Percentiles rank a stretch among this genome's conserved stretches.
phyloP scores from a whole-genome alignment of 2,888 invertebrate species.

The Scaptomyza tumidula region DNA sequence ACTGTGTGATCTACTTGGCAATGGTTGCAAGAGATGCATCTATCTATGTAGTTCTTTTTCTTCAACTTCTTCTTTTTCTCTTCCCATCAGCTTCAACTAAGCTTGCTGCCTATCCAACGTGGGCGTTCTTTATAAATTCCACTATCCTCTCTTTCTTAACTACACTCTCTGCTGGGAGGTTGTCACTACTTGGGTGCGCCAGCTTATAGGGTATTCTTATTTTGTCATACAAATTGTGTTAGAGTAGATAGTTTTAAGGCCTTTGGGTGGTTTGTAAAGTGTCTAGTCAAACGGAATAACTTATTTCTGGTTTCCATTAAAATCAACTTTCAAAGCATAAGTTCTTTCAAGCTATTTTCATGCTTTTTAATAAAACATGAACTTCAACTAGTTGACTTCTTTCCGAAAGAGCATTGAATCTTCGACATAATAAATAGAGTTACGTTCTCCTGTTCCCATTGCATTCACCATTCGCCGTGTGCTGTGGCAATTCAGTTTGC shows the following conservation, averaged over 20 bases:
- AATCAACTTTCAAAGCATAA: too few relatives aligned
- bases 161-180: constrained; percentile 5
- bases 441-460: background rate
- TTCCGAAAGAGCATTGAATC: background rate
- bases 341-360: too few relatives aligned
- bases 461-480: constrained; percentile 26
- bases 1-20: constrained; percentile 72
- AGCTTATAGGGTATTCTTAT: background rate
- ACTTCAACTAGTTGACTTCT: too few relatives aligned
- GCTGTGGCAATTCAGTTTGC: constrained; percentile 68
- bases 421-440: background rate
- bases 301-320: too few relatives aligned
- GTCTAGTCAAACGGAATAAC: too few relatives aligned
- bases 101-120: constrained; percentile 47
- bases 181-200: constrained; percentile 36
- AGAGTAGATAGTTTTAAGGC: too few relatives aligned
- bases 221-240: background rate
- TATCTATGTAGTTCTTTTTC: background rate
- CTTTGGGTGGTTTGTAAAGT: too few relatives aligned
- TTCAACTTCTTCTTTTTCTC: background rate
- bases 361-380: too few relatives aligned
- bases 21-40: constrained; percentile 48
- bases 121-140: constrained; percentile 50
- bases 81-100: constrained; percentile 38
- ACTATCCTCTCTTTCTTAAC: constrained; percentile 13